Base-by-base conservation (phyloP, 2,888 invertebrate genomes). In the Thymelicus sylvestris region DNA sequence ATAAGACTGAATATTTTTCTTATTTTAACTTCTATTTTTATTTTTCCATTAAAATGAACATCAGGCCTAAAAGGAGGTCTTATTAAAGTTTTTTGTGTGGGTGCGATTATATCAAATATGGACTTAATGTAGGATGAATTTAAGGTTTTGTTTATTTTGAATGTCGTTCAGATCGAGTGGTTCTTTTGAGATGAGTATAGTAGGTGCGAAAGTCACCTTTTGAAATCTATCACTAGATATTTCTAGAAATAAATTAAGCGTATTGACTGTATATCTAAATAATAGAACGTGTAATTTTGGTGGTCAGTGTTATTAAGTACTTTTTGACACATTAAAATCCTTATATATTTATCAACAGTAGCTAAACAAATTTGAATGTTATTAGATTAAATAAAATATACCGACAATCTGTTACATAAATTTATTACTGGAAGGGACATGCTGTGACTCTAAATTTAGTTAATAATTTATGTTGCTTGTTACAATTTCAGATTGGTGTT, bases 401-500 rank as follows among this genome's bases (percentile, higher is more conserved):
- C 75, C 44, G 70, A 61, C 70, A 66, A 52, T 65, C 65, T 71
- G 66, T 71, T 71, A 71, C 60, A 60, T 67, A 48, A 66, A 71
- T 55, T 65, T 60, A 61, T 61, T 66, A 70, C 70, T 70, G 41
- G 41, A 60, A 65, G 39, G 65, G 39, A 61, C 66, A 65, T 65
- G 70, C 70, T 70, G 70, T 70, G 70, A 70, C 50, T 65, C 65
- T 70, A 60, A 70, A 65, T 70, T 70, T 65, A 41, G 70, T 70
- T 66, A 66, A 71, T 62, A 71, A 66, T 62, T 71, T 71, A 66
- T 71, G 80, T 84, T 84, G 84, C 83, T 86, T 81, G 81, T 84
- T 86, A 83, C 78, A 80, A 78, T 81, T 85, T 84, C 78, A 75
- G 74, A 83, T 71, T 61, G 70, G 83, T 78, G 81, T 77, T 85